Evolutionary conservation across 2,113 vertebrate species (phyloP), one percentile per base, ranked within the genome.

Genomic region (Felis catus): DNA sequence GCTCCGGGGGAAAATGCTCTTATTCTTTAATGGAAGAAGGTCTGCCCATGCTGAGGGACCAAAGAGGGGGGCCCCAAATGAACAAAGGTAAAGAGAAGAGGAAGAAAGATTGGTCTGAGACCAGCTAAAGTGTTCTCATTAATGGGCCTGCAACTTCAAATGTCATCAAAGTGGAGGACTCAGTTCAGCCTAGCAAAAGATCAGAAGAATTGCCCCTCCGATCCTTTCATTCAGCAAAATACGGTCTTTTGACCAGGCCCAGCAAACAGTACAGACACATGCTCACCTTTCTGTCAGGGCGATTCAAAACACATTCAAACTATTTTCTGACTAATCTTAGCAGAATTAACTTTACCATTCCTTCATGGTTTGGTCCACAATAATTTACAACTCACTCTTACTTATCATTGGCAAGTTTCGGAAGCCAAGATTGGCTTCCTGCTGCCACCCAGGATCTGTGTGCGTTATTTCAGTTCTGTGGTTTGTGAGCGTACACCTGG

Each of bases 81-180:
- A 97, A 97, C 95, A 97, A 97, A 97, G 89, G 91, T 96, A 94
- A 96, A 97, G 89, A 92, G 94, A 83, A 76, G 80, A 97, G 48
- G 84, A 96, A 97, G 97, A 92, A 96, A 96, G 96, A 97, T 21
- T 55, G 92, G 82, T 94, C 83, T 92, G 83, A 97, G 94, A 71
- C 95, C n/a, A 33, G 91, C 74, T 97, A 95, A 96, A 95, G 91
- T 90, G 80, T 80, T 97, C 97, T 98, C 97, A 97, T 97, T 97
- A 98, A 92, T 78, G 87, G 92, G 93, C 63, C 90, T 70, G 48
- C 71, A 96, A 97, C 97, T 98, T 98, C 96, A 97, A 96, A 96
- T 96, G 96, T 86, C 97, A 98, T 96, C 97, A 93, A 96, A 97
- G 90, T 91, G 91, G 84, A 97, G 81, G 94, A 88, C 91, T 63